Percentiles rank a stretch among this genome's conserved stretches.
phyloP scores from a whole-genome alignment of 2,113 vertebrate species.

The Pelobates fuscus region DNA sequence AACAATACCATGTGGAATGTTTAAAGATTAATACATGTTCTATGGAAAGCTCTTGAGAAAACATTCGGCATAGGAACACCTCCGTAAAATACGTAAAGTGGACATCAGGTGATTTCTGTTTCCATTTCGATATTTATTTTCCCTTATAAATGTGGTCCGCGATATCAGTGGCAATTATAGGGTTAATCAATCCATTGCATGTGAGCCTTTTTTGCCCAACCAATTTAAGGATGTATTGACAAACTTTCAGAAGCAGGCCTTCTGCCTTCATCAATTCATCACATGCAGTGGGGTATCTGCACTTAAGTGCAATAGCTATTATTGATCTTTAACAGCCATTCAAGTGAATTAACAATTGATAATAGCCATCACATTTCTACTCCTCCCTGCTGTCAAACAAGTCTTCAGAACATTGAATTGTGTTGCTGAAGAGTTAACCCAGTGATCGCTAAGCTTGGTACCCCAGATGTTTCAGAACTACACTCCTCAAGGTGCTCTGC shows the following conservation, averaged over 20 bases:
- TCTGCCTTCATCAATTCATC: constrained; percentile 48
- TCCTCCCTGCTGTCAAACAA: constrained; percentile 30
- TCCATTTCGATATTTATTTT: too few species aligned
- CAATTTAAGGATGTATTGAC: constrained; percentile 45
- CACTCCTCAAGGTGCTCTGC: too few species aligned
- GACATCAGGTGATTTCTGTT: too few species aligned
- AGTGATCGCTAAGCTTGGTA: too few species aligned
- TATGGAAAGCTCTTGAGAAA: too few species aligned
- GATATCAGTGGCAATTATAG: background rate
- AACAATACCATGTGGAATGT: too few species aligned
- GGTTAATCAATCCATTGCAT: constrained; percentile 13
- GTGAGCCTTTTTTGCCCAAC: constrained; percentile 31
- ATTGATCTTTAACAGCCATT: constrained; percentile 45
- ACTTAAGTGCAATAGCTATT: constrained; percentile 49
- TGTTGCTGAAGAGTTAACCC: constrained; percentile 12
- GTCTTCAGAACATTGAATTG: constrained; percentile 1
- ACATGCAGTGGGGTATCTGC: constrained; percentile 33
- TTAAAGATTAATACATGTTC: too few species aligned
- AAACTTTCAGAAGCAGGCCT: constrained; percentile 43
- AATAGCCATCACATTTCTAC: constrained; percentile 39
- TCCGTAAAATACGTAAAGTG: too few species aligned
- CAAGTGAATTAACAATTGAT: constrained; percentile 49
- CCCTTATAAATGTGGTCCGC: background rate
- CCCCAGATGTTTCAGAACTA: too few species aligned
- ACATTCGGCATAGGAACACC: too few species aligned